Base-by-base conservation (phyloP, 2,888 invertebrate species). In the Ormyrus thymus region DNA sequence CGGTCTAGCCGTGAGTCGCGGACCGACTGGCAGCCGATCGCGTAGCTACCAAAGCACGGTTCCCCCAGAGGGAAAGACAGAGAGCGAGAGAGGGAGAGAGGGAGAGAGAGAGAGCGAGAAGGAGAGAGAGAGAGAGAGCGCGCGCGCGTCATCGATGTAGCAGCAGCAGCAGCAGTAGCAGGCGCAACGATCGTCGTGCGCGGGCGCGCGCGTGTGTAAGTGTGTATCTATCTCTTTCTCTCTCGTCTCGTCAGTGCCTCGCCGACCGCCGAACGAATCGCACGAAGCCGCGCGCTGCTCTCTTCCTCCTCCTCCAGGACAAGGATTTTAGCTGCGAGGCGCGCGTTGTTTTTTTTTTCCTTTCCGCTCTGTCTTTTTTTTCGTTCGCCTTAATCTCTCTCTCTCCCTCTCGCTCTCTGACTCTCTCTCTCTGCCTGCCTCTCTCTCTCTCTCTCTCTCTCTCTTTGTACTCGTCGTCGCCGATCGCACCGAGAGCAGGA, bases 161-260 rank as follows among this genome's bases (percentile, higher is more conserved):
- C 11, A 59, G 58, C 65, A 65, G 77, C 71, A 29, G 29, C 29
- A 29, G 29, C 29, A 29, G 66, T 58, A 74, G 69, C 11, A 59
- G 58, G 71, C 72, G 77, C 71, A 72, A 59, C 66, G 65, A 70
- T 71, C 71, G 69, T 61, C 61, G 45, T 43, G 11, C 61, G 9
- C 45, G 11, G 5, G 45, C 45, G 2, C 13, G 13, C 29, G 8
- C 10, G n/a, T 64, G 45, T 43, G 15, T 45, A 7, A 5, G 51
- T 8, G 51, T 45, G 56, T 7, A 46, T 29, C 29, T 15, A 62
- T 46, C 46, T 10, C 65, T 64, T 29, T 64, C 64, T 64, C 8
- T 70, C 2, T 70, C 46, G n/a, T 59, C 2, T 70, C 46, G n/a
- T 11, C 65, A 80, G 80, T 80, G 80, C 80, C 80, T 80, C 80